Evolutionary conservation across 1,140 invertebrate species (phyloP), one percentile per base, ranked within the genome.

Genomic region (Venturia canescens): DNA sequence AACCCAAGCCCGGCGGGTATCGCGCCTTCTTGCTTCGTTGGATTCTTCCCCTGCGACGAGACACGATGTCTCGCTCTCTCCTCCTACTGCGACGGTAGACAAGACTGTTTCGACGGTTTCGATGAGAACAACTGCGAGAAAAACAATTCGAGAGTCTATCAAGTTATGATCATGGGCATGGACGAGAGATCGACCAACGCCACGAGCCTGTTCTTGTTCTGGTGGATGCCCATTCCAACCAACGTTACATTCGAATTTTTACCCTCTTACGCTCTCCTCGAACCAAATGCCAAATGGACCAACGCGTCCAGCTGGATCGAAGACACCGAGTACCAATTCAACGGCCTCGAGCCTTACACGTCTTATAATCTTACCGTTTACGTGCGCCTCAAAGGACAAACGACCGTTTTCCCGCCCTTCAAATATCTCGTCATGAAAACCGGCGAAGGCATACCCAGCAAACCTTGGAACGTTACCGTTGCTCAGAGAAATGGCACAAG

Each of bases 321-420:
- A 7, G 88, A 91, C 3, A 91, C 87, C 3, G 88, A 91, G 23
- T 94, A 93, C 86, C 92, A 91, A 75, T 96, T 97, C 85, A 93
- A 89, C 0, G 89, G 93, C 78, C 90, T 97, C 2, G 90, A 93
- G 80, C 94, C 97, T 0, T 96, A 92, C 83, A 97, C 96, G 0
- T 88, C 90, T 0, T 97, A 97, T 86, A 96, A 97, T 84, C 90
- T 97, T 66, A 97, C 96, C 0, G 94, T 97, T 9, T 97, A 95
- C 86, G 94, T 96, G 0, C 91, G 93, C 70, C 84, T 94, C 7
- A 93, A 93, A 82, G 92, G 92, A 0, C 85, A 89, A 18, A 80
- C 72, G 0, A 88, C 84, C 3, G 88, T 91, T 0, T 95, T 94
- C 78, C 92, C 94, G 1, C 95, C 95, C 1, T 92, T 92, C 13